Conservation (phyloP, 2,888 invertebrate species). For the Lasioglossum malachurum region DNA sequence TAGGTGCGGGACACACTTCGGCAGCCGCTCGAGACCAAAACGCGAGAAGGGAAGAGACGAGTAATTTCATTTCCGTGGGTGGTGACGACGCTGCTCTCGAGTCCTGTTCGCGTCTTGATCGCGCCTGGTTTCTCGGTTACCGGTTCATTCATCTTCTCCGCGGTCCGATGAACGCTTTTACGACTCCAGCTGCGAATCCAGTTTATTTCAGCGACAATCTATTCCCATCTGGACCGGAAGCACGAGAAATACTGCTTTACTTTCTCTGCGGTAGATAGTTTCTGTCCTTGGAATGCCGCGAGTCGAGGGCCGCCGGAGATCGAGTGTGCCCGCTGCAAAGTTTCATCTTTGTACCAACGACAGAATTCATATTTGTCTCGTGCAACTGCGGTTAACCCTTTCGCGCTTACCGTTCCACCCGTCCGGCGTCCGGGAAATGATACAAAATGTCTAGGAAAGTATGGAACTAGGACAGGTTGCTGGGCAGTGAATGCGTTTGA, state of each 20-base stretch:
- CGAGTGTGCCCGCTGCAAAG: not conserved
- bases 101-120: slow-evolving; percentile 13
- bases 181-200: not conserved
- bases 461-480: no score
- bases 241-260: slow-evolving; percentile 26
- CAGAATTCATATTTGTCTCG: not conserved
- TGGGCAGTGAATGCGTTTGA: no score
- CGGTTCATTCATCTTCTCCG: slow-evolving; percentile 31
- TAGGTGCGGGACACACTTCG: not conserved
- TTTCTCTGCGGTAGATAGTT: slow-evolving; percentile 16
- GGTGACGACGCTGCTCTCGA: not conserved
- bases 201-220: slow-evolving; percentile 43
- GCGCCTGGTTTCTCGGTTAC: slow-evolving; percentile 24
- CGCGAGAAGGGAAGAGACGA: not conserved
- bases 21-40: not conserved
- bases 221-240: slow-evolving; percentile 35
- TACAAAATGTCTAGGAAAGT: not conserved
- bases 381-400: not conserved
- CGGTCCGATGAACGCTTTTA: slow-evolving; percentile 38
- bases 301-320: not conserved
- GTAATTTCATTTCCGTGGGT: slow-evolving; percentile 19
- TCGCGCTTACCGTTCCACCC: no score
- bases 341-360: not conserved
- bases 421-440: not conserved
- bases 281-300: slow-evolving; percentile 1